Percentiles rank a stretch among this genome's conserved stretches.
Conservation (phyloP, 2,797 vertebrate species). For the Lerista edwardsae region DNA sequence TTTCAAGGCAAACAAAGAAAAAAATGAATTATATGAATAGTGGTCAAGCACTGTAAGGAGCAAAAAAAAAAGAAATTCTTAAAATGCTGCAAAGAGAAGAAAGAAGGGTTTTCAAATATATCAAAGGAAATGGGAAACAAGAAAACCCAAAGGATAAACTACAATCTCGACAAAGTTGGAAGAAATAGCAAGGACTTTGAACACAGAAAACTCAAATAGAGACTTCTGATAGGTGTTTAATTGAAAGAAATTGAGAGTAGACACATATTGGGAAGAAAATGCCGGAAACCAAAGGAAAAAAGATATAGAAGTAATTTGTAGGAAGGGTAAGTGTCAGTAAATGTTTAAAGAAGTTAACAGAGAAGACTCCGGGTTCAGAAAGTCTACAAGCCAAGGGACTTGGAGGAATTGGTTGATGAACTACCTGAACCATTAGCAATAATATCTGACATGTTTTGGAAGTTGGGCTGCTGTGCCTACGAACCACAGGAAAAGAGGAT, state of each 20-base stretch:
- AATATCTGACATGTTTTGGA: conserved; percentile 27
- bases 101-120: conserved; percentile 28
- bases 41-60: conserved; percentile 36
- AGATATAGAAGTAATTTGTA: conserved; percentile 35
- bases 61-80: conserved; percentile 37
- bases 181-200: conserved; percentile 20
- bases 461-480: conserved; percentile 1
- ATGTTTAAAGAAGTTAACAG: conserved; percentile 27
- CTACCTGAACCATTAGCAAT: conserved; percentile 13
- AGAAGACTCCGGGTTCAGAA: conserved; percentile 20
- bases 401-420: conserved; percentile 16
- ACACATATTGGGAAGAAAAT: conserved; percentile 14
- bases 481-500: conserved; percentile 24
- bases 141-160: conserved; percentile 25
- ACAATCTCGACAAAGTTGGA: conserved; percentile 40
- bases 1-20: conserved; percentile 34
- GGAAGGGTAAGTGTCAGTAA: conserved; percentile 28
- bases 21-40: conserved; percentile 42
- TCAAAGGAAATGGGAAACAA: conserved; percentile 5
- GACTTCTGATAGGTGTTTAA: conserved; percentile 26
- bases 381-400: background rate
- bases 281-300: conserved; percentile 20
- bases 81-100: conserved; percentile 48
- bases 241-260: conserved; percentile 34
- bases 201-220: conserved; percentile 43